phyloP scores from a whole-genome alignment of 2,888 invertebrate genomes.

The Perithous albicinctus region DNA sequence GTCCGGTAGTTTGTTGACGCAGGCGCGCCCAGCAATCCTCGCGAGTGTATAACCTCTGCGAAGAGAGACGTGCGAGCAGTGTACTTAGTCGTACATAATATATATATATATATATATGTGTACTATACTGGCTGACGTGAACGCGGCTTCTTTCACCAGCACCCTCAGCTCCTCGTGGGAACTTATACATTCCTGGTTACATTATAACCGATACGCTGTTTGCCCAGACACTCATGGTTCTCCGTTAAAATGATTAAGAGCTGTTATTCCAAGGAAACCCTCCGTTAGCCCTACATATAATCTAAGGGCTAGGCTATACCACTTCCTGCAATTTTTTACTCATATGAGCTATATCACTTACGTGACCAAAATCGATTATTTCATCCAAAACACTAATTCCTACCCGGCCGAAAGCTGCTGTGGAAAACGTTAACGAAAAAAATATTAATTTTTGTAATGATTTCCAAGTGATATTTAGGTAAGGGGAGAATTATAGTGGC shows the following conservation, averaged over 20 bases:
- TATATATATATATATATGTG: not conserved
- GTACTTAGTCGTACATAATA: constrained; percentile 9
- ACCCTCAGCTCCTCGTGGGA: constrained; percentile 69
- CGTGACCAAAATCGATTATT: not conserved
- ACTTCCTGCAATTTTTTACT: constrained; percentile 5
- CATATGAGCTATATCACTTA: not conserved
- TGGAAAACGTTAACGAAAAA: not conserved
- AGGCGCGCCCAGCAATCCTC: constrained; percentile 72
- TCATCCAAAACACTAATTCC: not conserved
- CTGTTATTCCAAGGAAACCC: constrained; percentile 60
- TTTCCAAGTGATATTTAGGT: not conserved
- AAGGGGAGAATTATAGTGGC: no score
- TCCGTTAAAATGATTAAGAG: constrained; percentile 72
- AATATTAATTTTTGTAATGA: not conserved
- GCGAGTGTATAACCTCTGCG: constrained; percentile 45
- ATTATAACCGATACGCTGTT: constrained; percentile 70
- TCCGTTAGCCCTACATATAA: constrained; percentile 6
- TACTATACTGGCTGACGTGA: constrained; percentile 16
- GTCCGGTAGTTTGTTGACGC: constrained; percentile 73
- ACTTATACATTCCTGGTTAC: constrained; percentile 61
- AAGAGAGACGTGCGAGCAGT: constrained; percentile 46
- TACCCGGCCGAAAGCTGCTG: not conserved
- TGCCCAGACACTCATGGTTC: constrained; percentile 67
- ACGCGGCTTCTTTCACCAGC: constrained; percentile 26
- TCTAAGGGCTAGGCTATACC: not conserved